Evolutionary conservation across 2,888 invertebrate genomes (phyloP).

Genomic region (Dasypogon diadema): DNA sequence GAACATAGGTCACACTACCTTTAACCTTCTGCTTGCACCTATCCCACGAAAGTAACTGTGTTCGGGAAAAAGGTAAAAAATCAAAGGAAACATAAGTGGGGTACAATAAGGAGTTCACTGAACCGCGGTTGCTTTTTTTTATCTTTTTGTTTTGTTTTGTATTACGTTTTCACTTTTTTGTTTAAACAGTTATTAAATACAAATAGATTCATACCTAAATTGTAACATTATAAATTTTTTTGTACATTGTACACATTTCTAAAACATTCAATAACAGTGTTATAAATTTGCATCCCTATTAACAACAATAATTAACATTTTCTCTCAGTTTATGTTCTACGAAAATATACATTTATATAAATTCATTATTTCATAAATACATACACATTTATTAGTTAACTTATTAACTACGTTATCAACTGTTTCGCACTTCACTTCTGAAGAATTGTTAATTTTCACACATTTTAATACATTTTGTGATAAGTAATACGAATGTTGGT

Average conservation of each 20-base stretch:
- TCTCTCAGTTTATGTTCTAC: conserved; percentile 14
- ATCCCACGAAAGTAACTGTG: no score
- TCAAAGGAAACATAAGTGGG: no score
- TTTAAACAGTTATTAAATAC: not conserved
- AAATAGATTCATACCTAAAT: conserved; percentile 38
- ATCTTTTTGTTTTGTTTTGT: no score
- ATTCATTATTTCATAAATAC: conserved; percentile 28
- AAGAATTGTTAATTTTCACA: no score
- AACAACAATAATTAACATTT: conserved; percentile 50
- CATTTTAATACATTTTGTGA: no score
- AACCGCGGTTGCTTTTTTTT: no score
- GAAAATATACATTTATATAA: conserved; percentile 41
- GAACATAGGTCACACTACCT: no score
- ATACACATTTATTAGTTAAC: conserved; percentile 1
- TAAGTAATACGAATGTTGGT: no score
- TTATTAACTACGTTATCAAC: not conserved
- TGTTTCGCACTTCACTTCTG: not conserved
- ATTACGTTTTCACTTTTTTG: no score
- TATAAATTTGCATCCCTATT: conserved; percentile 35
- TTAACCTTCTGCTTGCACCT: no score
- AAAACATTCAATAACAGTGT: conserved; percentile 49
- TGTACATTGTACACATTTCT: conserved; percentile 49
- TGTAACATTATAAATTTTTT: conserved; percentile 36
- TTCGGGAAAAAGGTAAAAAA: no score
- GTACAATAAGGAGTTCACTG: no score